Percentiles rank a stretch among this genome's conserved stretches.
These are phyloP conservation scores for Saturnia japonica DNA, from an alignment of 2,888 invertebrate genomes.

Conservation along the genomic window DNA sequence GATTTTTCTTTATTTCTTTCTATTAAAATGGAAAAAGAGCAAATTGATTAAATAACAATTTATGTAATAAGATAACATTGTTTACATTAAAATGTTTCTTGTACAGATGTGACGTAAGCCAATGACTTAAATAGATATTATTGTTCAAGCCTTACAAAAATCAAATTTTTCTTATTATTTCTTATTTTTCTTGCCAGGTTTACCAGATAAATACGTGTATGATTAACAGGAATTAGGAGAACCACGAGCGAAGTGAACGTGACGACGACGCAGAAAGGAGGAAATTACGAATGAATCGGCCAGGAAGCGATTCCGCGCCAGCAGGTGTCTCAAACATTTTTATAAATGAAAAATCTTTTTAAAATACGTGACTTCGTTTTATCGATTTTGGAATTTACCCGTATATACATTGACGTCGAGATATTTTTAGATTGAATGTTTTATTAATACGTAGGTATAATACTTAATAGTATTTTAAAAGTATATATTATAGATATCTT, in stretches of 20 bases:
- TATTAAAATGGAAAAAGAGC: no score
- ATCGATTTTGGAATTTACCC: not conserved
- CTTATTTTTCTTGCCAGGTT: not conserved
- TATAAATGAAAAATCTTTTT: constrained; percentile 22
- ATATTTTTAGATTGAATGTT: not conserved
- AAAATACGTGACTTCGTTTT: not conserved
- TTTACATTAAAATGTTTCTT: no score
- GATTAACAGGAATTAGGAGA: constrained; percentile 14
- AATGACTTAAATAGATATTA: no score
- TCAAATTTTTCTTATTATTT: not conserved
- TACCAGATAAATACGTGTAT: constrained; percentile 7
- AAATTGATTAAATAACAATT: no score
- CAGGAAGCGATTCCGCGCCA: constrained; percentile 43
- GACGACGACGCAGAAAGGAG: constrained; percentile 42
- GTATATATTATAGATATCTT: not conserved
- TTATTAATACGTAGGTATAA: not conserved
- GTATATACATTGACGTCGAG: not conserved
- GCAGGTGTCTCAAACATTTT: constrained; percentile 40
- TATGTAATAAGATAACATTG: no score
- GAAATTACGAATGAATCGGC: constrained; percentile 52
- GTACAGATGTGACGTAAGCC: no score
- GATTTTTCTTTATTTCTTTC: no score
- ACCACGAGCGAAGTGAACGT: constrained; percentile 32
- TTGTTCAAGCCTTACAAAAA: no score
- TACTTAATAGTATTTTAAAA: not conserved